A percentile compares a stretch with the other conserved stretches of the same genome.
These are phyloP conservation scores for Diacarnus erythraeanus DNA, from an alignment of 37 sponge, comb jelly and placozoan genomes.

Conservation along the genomic window DNA sequence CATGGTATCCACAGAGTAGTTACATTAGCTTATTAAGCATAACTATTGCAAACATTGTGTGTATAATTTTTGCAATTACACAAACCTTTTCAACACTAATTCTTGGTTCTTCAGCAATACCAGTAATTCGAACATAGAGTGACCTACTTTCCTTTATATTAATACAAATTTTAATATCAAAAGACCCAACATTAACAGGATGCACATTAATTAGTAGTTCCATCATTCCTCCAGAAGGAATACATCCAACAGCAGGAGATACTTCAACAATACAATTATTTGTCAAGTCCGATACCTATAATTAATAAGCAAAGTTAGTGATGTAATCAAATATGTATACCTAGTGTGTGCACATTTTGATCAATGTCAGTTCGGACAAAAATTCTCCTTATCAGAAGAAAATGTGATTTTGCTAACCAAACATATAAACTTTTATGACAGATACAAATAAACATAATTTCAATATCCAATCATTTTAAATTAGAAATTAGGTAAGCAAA, in stretches of 20 bases:
- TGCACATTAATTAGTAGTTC: constrained; percentile 51
- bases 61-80: no score
- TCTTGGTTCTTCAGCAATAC: constrained; percentile 67
- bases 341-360: neutral
- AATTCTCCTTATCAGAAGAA: no score
- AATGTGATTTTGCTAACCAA: no score
- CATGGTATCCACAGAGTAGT: no score
- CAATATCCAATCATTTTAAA: no score
- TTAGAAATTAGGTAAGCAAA: no score
- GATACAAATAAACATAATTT: no score
- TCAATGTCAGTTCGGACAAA: neutral
- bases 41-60: no score
- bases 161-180: constrained; percentile 70
- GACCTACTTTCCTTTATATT: constrained; percentile 58
- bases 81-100: constrained; percentile 61
- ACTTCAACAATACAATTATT: constrained; percentile 53
- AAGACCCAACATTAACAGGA: constrained; percentile 36
- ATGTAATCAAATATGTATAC: neutral
- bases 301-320: neutral
- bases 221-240: constrained; percentile 69
- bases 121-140: constrained; percentile 59
- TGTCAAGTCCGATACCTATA: neutral
- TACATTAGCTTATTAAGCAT: no score
- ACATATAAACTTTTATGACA: no score
- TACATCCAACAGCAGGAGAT: constrained; percentile 67